Base-by-base conservation (phyloP, 2,888 invertebrate genomes). In the Tetanocera ferruginea region DNA sequence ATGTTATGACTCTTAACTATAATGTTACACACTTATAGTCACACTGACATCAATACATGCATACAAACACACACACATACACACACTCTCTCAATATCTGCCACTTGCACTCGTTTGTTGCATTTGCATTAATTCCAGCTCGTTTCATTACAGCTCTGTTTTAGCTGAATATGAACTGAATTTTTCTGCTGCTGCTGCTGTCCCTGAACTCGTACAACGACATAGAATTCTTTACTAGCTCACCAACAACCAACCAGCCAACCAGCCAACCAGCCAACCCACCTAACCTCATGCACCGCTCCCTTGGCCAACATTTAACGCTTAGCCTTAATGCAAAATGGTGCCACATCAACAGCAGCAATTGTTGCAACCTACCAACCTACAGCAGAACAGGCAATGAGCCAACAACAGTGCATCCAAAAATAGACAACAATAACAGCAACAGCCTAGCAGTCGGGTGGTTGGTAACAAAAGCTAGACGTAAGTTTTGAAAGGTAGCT, bases 181-280 rank as follows among this genome's bases (percentile, higher is more conserved):
- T 9, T 17, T 55, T 14, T 17, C 23, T 70, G 23, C 25, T 55
- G 57, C 37, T 57, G 55, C 52, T 57, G 64, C 64, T 79, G 79
- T 62, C 81, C 81, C 82, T 81, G 82, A 81, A 82, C 82, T 81
- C 77, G 81, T 80, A 52, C 82, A 81, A 79, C 81, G 82, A 80
- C 81, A 79, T 71, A 81, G 62, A 79, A 77, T 74, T 52, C 76
- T 70, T 69, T 23, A 74, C 69, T 62, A 60, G 25, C 4, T 76
- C 34, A 14, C 19, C 71, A 19, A 49, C 43, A 37, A 25, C 5
- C 51, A 52, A 25, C 8, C 76, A 72, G 28, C n/a, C 75, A 66
- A 52, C 11, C 34, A 67, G 31, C 11, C n/a, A n/a, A n/a, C n/a
- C 52, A 28, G 19, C n/a, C 49, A 69, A 55, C 57, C 76, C 49